Conservation (phyloP, 2,113 vertebrate genomes). For the Loxodonta africana region DNA sequence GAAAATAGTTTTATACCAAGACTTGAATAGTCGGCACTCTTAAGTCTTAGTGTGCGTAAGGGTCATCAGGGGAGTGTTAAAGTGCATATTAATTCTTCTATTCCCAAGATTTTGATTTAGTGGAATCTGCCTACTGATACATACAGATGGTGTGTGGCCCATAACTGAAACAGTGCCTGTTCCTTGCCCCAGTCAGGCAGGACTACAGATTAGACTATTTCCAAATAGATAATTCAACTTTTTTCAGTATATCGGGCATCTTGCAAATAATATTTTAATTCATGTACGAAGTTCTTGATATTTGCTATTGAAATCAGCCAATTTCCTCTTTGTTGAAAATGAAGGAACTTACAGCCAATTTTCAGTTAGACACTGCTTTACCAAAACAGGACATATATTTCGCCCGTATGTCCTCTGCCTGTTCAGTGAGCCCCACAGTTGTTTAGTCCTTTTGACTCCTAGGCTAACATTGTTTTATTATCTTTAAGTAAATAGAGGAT, state of each 20-base stretch:
- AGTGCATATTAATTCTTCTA: rapidly evolving
- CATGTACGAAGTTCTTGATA: not conserved
- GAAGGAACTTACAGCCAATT: rapidly evolving
- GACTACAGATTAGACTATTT: not conserved
- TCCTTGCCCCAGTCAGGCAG: not conserved
- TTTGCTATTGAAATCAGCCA: not conserved
- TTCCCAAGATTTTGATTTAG: not conserved
- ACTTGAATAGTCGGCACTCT: not conserved
- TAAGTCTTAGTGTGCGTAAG: rapidly evolving
- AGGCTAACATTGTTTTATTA: not conserved
- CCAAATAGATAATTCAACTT: not conserved
- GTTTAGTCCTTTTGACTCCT: not conserved
- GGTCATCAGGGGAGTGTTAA: rapidly evolving
- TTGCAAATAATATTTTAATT: not conserved
- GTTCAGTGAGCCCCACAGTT: not conserved
- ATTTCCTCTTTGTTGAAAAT: not conserved
- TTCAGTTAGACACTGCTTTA: not conserved
- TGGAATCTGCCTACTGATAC: not conserved
- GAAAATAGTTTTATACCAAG: not conserved
- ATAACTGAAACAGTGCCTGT: not conserved
- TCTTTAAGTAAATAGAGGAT: not conserved
- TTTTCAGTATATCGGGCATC: not conserved
- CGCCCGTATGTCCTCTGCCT: not conserved
- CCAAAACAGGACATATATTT: rapidly evolving
- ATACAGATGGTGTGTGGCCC: not conserved